Conservation (phyloP, 2,113 vertebrate species). For the Malurus elegans region DNA sequence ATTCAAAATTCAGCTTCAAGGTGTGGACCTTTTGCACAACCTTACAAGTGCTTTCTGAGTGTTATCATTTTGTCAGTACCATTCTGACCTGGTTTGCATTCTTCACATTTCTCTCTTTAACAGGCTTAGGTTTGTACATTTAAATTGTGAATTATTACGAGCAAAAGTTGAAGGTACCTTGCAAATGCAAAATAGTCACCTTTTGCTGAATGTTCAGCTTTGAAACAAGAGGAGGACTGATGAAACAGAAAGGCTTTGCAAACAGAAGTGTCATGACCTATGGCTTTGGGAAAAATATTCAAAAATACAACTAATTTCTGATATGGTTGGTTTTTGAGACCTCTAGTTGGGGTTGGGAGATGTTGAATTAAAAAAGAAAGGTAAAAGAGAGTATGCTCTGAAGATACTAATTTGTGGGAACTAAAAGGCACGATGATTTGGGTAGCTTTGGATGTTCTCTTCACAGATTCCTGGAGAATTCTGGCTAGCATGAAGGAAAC, state of each 20-base stretch:
- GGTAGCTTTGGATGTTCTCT: not conserved
- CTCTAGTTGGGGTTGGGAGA: not conserved
- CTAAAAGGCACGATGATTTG: not conserved
- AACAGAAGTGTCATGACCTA: not conserved
- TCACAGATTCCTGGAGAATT: not conserved
- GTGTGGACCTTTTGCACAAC: slow-evolving; percentile 21
- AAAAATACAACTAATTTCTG: not conserved
- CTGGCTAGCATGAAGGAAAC: not conserved
- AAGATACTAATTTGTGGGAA: not conserved
- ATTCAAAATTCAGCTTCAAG: slow-evolving; percentile 36
- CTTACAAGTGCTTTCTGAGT: slow-evolving; percentile 6
- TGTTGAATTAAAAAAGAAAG: not conserved
- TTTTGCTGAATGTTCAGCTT: not conserved
- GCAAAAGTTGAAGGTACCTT: not conserved
- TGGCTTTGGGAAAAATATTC: not conserved
- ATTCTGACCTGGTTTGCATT: slow-evolving; percentile 17
- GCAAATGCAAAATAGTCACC: not conserved
- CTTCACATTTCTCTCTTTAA: not conserved
- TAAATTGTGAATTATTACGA: not conserved
- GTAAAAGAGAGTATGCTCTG: not conserved
- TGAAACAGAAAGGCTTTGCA: not conserved
- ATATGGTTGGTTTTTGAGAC: not conserved
- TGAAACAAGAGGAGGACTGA: not conserved
- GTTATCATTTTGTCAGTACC: not conserved
- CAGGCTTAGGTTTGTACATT: not conserved